These are phyloP conservation scores for Aurelia coerulea DNA, from an alignment of 30 jellyfish, hydroid and myxozoan species.

Conservation along the genomic window DNA sequence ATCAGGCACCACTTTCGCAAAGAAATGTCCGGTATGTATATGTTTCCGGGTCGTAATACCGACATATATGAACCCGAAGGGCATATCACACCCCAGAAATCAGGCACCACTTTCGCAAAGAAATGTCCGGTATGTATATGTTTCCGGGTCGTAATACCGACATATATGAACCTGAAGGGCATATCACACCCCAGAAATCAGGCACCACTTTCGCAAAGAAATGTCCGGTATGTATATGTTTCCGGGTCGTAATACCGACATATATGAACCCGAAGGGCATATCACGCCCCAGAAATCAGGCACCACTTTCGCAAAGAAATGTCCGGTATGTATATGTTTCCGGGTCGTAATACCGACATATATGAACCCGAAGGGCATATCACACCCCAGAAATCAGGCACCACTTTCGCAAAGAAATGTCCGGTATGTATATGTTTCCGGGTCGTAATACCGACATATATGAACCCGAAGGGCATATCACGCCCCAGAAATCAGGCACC, in stretches of 20 bases:
- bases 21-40: slow-evolving; percentile 55
- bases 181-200: too few species aligned
- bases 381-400: slow-evolving; percentile 4
- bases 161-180: background rate
- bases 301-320: slow-evolving; percentile 18
- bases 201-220: slow-evolving; percentile 38
- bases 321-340: slow-evolving; percentile 40
- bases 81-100: too few species aligned
- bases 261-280: background rate
- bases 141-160: background rate
- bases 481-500: too few species aligned
- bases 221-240: slow-evolving; percentile 46
- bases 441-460: background rate
- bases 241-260: background rate
- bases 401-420: slow-evolving; percentile 34
- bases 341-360: background rate
- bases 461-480: background rate
- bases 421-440: slow-evolving; percentile 25
- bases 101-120: too few species aligned
- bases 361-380: background rate
- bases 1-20: slow-evolving; percentile 28
- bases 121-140: slow-evolving; percentile 54
- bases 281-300: too few species aligned
- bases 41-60: background rate
- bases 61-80: background rate